Percentiles rank a stretch among this genome's conserved stretches.
phyloP scores from a whole-genome alignment of 2,797 vertebrate species.

The Argentina silus region DNA sequence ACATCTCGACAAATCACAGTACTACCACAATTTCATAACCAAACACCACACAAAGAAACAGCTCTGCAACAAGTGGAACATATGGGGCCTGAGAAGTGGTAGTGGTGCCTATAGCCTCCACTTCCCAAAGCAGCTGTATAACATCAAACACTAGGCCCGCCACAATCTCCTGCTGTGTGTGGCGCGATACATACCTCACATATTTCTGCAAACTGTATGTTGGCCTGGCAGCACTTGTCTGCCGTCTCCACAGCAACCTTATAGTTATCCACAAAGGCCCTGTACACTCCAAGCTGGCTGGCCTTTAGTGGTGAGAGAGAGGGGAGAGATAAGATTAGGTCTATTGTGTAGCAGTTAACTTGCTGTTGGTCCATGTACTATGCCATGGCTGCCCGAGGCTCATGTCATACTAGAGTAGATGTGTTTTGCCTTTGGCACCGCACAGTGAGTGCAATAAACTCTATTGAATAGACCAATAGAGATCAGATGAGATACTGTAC shows the following conservation, averaged over 20 bases:
- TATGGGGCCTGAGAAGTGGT: too few relatives aligned
- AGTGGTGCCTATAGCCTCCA: slow-evolving; percentile 45
- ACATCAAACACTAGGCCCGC: slow-evolving; percentile 49
- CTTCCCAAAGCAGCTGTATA: slow-evolving; percentile 46
- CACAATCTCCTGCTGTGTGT: slow-evolving; percentile 20
- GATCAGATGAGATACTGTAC: neutral
- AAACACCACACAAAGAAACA: neutral
- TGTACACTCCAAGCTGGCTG: slow-evolving; percentile 97
- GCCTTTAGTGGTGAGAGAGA: slow-evolving; percentile 75
- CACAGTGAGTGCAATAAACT: too few relatives aligned
- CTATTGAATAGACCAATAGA: neutral
- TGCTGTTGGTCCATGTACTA: neutral
- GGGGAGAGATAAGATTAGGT: slow-evolving; percentile 29
- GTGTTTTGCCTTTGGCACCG: neutral
- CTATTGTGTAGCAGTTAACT: neutral
- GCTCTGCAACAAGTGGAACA: neutral
- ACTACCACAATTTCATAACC: neutral
- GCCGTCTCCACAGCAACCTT: slow-evolving; percentile 96
- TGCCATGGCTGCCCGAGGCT: neutral
- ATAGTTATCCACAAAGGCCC: slow-evolving; percentile 99
- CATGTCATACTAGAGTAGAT: neutral
- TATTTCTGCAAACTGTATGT: slow-evolving; percentile 96
- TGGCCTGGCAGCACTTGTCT: slow-evolving; percentile 99
- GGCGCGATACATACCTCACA: slow-evolving; percentile 87
- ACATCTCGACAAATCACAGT: neutral